Evolutionary conservation across 2,113 vertebrate species (phyloP), one percentile per base, ranked within the genome.

Genomic region (Micromys minutus): DNA sequence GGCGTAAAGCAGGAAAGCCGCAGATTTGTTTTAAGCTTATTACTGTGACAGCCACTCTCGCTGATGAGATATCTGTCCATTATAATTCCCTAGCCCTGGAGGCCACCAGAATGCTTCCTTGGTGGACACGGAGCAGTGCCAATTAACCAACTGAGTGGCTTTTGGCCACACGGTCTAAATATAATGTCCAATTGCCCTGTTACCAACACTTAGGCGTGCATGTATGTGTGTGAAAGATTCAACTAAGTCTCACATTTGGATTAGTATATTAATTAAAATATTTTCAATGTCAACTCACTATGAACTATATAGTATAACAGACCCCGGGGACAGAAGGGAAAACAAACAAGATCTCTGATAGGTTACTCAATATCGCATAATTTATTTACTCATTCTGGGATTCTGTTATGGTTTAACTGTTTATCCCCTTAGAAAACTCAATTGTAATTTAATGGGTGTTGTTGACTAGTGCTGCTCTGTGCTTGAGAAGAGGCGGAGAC

Each of bases 11-110:
- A 89, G 52, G 39, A 83, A 89, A 72, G n/a, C 5, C 26, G 81
- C 0, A 69, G 67, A 77, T 87, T 87, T 87, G 24, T 81, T 83
- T 91, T 59, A 87, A 87, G 85, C 39, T 71, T 47, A 61, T 97
- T 61, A 89, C 26, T 45, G 31, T 16, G 50, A 11, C 79, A 84
- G 36, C 42, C 36, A 19, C 50, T 94, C 39, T 90, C 21, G 74
- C 24, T 92, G 55, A 69, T 84, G 71, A 92, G 31, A 26, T 61
- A 61, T 36, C 59, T 50, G 19, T n/a, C 85, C 29, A 24, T 69
- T 89, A 52, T 10, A 69, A 80, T 15, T 79, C 22, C 12, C 91
- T 39, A 47, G 39, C 63, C 12, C 55, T 80, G 29, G 47, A n/a
- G 13, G 90, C 36, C 45, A 31, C 5, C 2, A 74, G n/a, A 86